These are phyloP conservation scores for Aramus guarauna DNA, from an alignment of 2,113 vertebrate species.

Conservation along the genomic window DNA sequence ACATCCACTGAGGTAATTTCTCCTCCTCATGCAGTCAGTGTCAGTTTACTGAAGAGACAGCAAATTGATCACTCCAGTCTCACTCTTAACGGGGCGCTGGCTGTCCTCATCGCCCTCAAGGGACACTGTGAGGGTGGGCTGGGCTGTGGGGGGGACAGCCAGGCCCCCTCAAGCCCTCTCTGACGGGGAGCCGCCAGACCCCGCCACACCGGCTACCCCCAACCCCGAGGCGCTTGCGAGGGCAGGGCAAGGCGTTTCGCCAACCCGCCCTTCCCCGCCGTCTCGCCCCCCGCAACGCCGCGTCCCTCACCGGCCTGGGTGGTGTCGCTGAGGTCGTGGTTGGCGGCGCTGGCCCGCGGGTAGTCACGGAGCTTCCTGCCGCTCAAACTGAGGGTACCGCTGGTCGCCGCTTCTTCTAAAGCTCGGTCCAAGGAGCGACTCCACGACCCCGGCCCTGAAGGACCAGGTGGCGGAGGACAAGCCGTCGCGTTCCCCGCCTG, in stretches of 20 bases:
- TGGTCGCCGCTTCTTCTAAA: slow-evolving; percentile 90
- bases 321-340: slow-evolving; percentile 95
- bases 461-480: slow-evolving; percentile 23
- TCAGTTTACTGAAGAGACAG: neutral
- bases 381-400: slow-evolving; percentile 89
- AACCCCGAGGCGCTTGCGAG: neutral
- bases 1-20: neutral
- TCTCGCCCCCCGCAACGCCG: neutral
- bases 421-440: slow-evolving; percentile 92
- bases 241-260: neutral
- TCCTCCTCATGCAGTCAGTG: neutral
- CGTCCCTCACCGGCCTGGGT: slow-evolving; percentile 86
- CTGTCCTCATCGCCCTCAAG: neutral
- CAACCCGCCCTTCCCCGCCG: neutral
- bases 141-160: neutral
- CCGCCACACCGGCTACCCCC: neutral
- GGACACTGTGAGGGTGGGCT: too few relatives aligned
- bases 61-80: neutral
- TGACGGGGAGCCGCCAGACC: neutral
- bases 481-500: neutral
- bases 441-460: slow-evolving; percentile 83
- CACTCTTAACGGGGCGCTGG: neutral
- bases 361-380: slow-evolving; percentile 99
- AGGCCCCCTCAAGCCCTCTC: too few relatives aligned
- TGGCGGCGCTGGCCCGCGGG: slow-evolving; percentile 88